Percentiles rank a stretch among this genome's conserved stretches.
Evolutionary conservation across 2,113 vertebrate species (phyloP).

Genomic region (Prionailurus bengalensis): DNA sequence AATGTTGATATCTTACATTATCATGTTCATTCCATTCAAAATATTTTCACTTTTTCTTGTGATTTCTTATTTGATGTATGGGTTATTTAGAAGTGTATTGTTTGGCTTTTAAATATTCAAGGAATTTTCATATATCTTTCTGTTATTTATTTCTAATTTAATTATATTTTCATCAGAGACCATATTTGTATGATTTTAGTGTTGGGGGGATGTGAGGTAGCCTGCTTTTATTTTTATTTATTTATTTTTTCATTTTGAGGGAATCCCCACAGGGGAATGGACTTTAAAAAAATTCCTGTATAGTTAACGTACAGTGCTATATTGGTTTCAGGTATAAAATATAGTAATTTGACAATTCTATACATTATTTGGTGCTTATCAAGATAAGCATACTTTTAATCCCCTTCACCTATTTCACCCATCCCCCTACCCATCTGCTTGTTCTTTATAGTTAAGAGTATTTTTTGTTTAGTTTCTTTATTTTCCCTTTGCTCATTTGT

Average conservation of each 20-base stretch:
- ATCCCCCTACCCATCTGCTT: neutral
- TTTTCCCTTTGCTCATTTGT: neutral
- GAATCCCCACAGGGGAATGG: neutral
- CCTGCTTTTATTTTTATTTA: neutral
- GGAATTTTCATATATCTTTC: neutral
- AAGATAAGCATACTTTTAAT: neutral
- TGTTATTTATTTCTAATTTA: conserved; percentile 51
- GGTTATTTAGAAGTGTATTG: neutral
- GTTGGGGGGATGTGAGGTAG: neutral
- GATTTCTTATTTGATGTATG: conserved; percentile 3
- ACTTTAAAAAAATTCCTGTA: neutral
- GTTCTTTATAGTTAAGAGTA: neutral
- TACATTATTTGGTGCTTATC: neutral
- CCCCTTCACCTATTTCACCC: neutral
- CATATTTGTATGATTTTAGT: neutral
- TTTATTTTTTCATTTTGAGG: neutral
- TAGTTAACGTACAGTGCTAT: neutral
- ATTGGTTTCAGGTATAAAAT: neutral
- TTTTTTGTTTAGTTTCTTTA: neutral
- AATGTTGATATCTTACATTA: neutral
- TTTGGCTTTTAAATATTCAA: conserved; percentile 24
- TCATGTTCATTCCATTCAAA: conserved; percentile 25
- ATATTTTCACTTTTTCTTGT: conserved; percentile 35
- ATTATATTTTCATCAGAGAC: conserved; percentile 25
- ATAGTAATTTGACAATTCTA: neutral